These are phyloP conservation scores for Xestia xanthographa DNA, from an alignment of 2,888 invertebrate genomes.

Conservation along the genomic window DNA sequence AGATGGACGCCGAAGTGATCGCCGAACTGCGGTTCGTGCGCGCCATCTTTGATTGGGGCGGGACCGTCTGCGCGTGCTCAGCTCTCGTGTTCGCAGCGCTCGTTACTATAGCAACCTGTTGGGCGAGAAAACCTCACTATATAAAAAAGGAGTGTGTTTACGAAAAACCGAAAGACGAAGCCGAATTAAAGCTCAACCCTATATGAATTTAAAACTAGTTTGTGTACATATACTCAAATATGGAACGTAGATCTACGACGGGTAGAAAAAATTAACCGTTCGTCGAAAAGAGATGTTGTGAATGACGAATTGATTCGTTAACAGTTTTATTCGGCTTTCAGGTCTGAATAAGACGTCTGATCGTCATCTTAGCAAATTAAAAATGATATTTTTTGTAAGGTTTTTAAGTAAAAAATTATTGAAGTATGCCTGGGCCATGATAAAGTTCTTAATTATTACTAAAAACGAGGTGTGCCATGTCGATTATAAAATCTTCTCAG, in stretches of 20 bases:
- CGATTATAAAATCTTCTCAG: neutral
- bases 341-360: neutral
- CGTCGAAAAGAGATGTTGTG: constrained; percentile 15
- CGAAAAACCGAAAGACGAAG: constrained; percentile 81
- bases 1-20: constrained; percentile 90
- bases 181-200: constrained; percentile 82
- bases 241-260: constrained; percentile 62
- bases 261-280: constrained; percentile 19
- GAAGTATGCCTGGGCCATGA: neutral
- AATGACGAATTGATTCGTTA: constrained; percentile 14
- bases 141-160: constrained; percentile 72
- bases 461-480: neutral
- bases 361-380: neutral
- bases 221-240: constrained; percentile 52
- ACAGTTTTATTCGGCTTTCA: constrained; percentile 6
- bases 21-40: constrained; percentile 87
- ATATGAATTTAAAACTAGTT: constrained; percentile 67
- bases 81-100: constrained; percentile 89
- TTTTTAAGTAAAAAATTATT: neutral
- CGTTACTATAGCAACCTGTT: constrained; percentile 82
- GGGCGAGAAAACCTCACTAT: constrained; percentile 72
- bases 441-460: neutral
- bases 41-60: constrained; percentile 83
- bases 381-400: constrained; percentile 34
- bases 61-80: constrained; percentile 78